Evolutionary conservation across 2,797 vertebrate species (phyloP), one percentile per base, ranked within the genome.

Genomic region (Otolemur crassicaudatus): DNA sequence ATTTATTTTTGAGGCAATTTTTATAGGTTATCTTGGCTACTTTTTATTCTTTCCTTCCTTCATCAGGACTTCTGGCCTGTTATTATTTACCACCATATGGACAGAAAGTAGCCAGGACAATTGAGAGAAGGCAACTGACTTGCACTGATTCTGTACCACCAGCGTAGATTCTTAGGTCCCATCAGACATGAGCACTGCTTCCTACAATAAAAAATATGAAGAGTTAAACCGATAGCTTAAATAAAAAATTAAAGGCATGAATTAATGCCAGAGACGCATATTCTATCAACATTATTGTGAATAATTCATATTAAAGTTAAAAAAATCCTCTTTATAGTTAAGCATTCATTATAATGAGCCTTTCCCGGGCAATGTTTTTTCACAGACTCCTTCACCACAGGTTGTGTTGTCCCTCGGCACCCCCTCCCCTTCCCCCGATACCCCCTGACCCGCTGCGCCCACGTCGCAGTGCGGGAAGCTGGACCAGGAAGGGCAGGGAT

Each of bases 261-360:
- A 49, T 83, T 46, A 76, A 93, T 92, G 20, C 19, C 37, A 67
- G 43, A 73, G 87, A 49, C 31, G 60, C 43, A 88, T 92, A 65
- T 94, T 80, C 63, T 80, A 69, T 90, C 60, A 89, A 17, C 23
- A 31, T 73, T 94, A 87, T 73, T 95, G 27, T 95, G 90, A 96
- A 87, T 96, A 93, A 96, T 94, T 95, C 79, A 96, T 80, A 81
- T 56, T 56, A 69, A 88, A 76, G 29, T 37, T 75, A 87, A 22
- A 17, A 58, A 46, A 85, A 70, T 37, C 34, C 34, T 92, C 65
- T 85, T 76, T 85, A 67, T 93, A 83, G 89, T 83, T 90, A 95
- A 96, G 63, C 56, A 87, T 72, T 94, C 56, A 58, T 90, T 94
- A 79, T 81, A 85, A 89, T 31, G n/a, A 86, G 63, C 19, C 63